Percentiles rank a stretch among this genome's conserved stretches.
These are phyloP conservation scores for Lacanobia oleracea DNA, from an alignment of 2,888 invertebrate genomes.

Conservation along the genomic window DNA sequence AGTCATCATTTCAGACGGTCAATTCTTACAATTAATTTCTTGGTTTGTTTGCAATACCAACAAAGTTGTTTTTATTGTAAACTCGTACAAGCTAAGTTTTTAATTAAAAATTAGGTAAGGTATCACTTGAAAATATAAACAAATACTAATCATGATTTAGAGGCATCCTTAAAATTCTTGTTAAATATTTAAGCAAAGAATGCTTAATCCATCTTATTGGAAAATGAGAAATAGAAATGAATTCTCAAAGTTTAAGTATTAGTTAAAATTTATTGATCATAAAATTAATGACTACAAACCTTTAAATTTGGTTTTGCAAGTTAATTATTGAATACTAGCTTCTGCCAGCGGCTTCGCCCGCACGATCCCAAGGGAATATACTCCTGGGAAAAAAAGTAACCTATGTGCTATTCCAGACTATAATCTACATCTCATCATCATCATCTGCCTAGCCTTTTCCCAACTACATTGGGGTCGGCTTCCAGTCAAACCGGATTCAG, in stretches of 20 bases:
- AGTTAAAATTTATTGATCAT: constrained; percentile 28
- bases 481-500: no score
- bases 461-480: no score
- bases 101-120: background rate
- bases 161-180: background rate
- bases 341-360: no score
- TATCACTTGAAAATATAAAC: no score
- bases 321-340: constrained; percentile 31
- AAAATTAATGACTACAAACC: constrained; percentile 14
- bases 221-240: constrained; percentile 9
- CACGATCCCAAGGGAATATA: no score
- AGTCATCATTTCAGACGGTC: no score
- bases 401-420: no score
- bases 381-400: no score
- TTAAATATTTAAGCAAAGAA: background rate
- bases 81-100: background rate
- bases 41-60: no score
- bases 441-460: no score
- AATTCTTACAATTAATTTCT: no score
- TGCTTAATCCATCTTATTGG: background rate
- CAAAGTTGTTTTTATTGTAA: background rate
- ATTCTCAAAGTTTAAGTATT: constrained; percentile 10
- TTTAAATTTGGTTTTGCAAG: constrained; percentile 32
- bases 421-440: no score
- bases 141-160: background rate